Evolutionary conservation across 2,113 vertebrate genomes (phyloP), one percentile per base, ranked within the genome.

Genomic region (Notarius lentiginosus): DNA sequence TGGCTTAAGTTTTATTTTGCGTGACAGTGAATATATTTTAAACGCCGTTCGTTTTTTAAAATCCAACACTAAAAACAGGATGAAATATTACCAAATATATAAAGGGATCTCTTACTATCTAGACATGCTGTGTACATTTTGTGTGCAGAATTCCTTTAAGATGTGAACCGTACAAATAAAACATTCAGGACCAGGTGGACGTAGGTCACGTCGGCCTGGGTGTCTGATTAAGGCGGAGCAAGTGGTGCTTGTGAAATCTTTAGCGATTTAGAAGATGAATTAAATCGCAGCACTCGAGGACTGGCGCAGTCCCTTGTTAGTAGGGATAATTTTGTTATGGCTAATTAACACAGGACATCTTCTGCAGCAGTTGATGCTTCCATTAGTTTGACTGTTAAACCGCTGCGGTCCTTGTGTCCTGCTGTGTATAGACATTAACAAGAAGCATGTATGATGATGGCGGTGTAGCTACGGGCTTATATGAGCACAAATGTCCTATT

Each of bases 11-110:
- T 91, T 85, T 89, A 47, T 89, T 93, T 90, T 91, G 89, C 84
- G 82, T 91, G 90, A 91, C 91, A 90, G 84, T 90, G 86, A 92
- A 88, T 86, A 90, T 86, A 86, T 86, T 91, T 91, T 86, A 93
- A 92, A 90, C 92, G 93, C 93, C 94, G 93, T 93, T 41, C 10
- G 18, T 80, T 61, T 82, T 84, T 76, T 41, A 41, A 41, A 84
- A 75, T 89, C 73, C 34, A 73, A 20, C 55, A 87, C 34, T 55
- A 34, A 17, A 80, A 86, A 58, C 15, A 81, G 53, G 11, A 82
- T 75, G 47, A 76, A 82, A 15, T 60, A 17, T 56, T 22, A 73
- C 30, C 56, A 34, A 41, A 80, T 80, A 6, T 41, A 6, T 61
- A 41, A 81, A 61, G 34, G 18, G 56, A 61, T 65, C 84, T 61